Conservation (phyloP, 2,113 vertebrate species). For the Campylomormyrus numenius region DNA sequence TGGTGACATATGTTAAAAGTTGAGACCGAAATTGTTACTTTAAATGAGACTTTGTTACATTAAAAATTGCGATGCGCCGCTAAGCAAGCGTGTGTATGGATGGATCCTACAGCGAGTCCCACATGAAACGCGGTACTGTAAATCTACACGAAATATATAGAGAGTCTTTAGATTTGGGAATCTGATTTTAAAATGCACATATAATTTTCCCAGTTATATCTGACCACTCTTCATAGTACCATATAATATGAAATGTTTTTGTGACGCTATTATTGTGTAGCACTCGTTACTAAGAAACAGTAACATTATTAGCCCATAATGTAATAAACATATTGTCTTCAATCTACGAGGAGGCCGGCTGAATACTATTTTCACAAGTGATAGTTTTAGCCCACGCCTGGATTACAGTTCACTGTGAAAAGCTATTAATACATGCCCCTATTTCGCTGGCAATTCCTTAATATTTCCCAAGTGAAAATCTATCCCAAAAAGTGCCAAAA, state of each 20-base stretch:
- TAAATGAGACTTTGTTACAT: background rate
- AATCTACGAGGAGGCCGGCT: background rate
- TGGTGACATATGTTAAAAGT: background rate
- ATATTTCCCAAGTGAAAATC: background rate
- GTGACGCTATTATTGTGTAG: background rate
- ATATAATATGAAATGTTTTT: background rate
- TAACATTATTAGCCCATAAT: background rate
- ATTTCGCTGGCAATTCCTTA: background rate
- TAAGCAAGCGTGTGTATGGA: background rate
- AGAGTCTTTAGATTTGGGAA: background rate
- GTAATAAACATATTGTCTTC: background rate
- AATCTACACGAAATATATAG: background rate
- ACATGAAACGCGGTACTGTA: background rate
- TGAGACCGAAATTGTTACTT: background rate
- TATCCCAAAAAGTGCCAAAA: background rate
- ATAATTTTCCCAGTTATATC: background rate
- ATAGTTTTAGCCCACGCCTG: background rate
- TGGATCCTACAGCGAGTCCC: background rate
- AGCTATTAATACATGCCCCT: background rate
- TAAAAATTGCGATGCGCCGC: background rate
- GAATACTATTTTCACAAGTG: background rate
- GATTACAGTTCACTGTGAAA: background rate
- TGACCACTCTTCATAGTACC: background rate
- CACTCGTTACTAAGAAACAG: conserved; percentile 5
- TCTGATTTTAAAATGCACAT: background rate